Base-by-base conservation (phyloP, 2,888 invertebrate species). In the Drosophila setosimentum region DNA sequence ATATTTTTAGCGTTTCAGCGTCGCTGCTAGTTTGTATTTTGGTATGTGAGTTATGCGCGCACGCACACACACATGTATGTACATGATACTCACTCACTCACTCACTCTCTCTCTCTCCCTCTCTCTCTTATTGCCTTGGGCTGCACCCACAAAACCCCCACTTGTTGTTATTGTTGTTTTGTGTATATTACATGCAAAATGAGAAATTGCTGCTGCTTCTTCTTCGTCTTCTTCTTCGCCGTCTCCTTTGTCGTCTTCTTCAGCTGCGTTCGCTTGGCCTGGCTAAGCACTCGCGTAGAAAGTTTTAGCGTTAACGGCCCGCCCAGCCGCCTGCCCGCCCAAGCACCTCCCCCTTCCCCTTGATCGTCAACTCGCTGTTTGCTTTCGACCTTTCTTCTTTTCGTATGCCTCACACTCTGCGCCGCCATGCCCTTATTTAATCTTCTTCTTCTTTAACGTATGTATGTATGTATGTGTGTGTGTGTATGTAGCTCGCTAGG, bases 341-440 rank as follows among this genome's bases (percentile, higher is more conserved):
- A 29, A 37, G 66, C 61, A 54, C 48, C 32, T 8, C 5, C 5
- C 30, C 49, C 33, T 13, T 2, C 18, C 32, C 45, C 1, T 33
- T 49, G 33, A 42, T 66, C 64, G 5, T 48, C 48, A 29, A 29
- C 30, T 24, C 29, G 53, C 64, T 61, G 62, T 76, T 82, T 86
- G 86, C 88, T 85, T 86, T 85, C 85, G 87, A 86, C 85, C 88
- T 85, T 85, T 85, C 85, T 84, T 84, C 84, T 83, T 80, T 73
- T 71, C 73, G 72, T 68, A 66, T 74, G 69, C 72, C 74, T 74
- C 75, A 74, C 80, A 82, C 72, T 68, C 74, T 78, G 80, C 61
- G 76, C 79, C 83, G 78, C 70, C 83, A 73, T 85, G 85, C 88
- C 87, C 85, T 88, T 85, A 88, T 88, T 85, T 80, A 73, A 81